Conservation (phyloP, 2,113 vertebrate genomes). For the Oreocharis arfaki region DNA sequence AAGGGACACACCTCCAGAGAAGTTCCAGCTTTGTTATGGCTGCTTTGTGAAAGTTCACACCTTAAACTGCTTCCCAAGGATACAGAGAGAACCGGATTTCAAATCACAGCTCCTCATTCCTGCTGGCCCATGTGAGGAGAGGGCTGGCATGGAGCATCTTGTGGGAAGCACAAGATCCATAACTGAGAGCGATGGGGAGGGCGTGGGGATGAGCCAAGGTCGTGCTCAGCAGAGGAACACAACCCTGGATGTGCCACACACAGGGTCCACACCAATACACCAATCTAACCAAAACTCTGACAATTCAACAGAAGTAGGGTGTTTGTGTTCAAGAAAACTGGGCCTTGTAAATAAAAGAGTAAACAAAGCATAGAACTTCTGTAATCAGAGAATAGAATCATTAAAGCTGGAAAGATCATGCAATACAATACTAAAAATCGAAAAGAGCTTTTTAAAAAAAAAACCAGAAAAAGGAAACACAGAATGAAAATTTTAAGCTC, state of each 20-base stretch:
- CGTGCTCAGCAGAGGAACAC: fast-evolving
- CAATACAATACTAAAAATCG: background rate
- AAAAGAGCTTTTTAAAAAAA: background rate
- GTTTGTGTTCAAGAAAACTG: background rate
- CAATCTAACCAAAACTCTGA: background rate
- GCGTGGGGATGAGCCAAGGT: background rate
- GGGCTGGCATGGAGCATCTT: slow-evolving; percentile 8
- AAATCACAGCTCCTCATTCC: background rate
- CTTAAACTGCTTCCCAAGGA: background rate
- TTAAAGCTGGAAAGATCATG: background rate
- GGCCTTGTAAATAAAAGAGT: background rate
- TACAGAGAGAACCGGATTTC: background rate
- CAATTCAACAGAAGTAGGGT: background rate
- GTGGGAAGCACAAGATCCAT: background rate
- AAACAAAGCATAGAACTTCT: background rate
- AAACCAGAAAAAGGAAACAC: background rate
- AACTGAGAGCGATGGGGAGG: background rate
- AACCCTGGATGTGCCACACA: fast-evolving
- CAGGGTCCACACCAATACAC: background rate
- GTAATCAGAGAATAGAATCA: background rate
- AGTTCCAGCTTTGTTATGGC: background rate
- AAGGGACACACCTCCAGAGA: background rate
- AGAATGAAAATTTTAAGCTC: background rate
- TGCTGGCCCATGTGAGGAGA: background rate
- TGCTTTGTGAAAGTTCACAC: background rate